Base-by-base conservation (phyloP, 2,797 vertebrate genomes). In the Tokudaia tokunoshimensis region DNA sequence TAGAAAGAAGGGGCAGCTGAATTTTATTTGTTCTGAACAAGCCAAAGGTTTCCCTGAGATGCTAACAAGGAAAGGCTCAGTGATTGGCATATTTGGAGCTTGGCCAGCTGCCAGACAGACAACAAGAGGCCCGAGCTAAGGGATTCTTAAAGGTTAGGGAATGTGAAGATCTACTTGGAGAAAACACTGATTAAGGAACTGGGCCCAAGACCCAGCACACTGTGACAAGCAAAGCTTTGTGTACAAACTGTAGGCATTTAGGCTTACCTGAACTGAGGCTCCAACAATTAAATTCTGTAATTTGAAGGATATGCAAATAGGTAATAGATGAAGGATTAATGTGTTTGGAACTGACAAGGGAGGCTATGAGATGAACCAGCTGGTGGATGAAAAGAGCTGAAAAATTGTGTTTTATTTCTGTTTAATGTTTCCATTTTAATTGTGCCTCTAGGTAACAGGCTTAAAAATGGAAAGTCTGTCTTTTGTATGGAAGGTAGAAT, bases 381-480 rank as follows among this genome's bases (percentile, higher is more conserved):
- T 97, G 97, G 96, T 97, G 95, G 85, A 96, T 97, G 88, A 97
- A 97, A 97, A 95, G 95, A 96, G 34, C 94, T 5, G 19, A 88
- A 93, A 92, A 97, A 96, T 97, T 92, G 84, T 82, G 86, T 90
- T 98, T 95, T 98, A 98, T 97, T 96, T 96, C 92, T 95, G 95
- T 96, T 96, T 96, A 97, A 97, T 96, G 91, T 93, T 95, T 96
- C 95, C 78, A 97, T 97, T 97, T 97, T 97, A 97, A 97, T 97
- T 95, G 95, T 97, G 96, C 96, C 96, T 96, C 93, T 97, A 96
- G 97, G 97, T 97, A 97, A 97, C 81, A 84, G 75, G 86, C 93
- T 97, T 96, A 94, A 95, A 98, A 97, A 96, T 97, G 83, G 96
- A 96, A 97, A 97, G 76, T 37, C 86, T 96, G 86, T 92, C 86